Percentiles rank a stretch among this genome's conserved stretches.
Conservation (phyloP, 1,140 invertebrate genomes). For the Drosophila nikananu region DNA sequence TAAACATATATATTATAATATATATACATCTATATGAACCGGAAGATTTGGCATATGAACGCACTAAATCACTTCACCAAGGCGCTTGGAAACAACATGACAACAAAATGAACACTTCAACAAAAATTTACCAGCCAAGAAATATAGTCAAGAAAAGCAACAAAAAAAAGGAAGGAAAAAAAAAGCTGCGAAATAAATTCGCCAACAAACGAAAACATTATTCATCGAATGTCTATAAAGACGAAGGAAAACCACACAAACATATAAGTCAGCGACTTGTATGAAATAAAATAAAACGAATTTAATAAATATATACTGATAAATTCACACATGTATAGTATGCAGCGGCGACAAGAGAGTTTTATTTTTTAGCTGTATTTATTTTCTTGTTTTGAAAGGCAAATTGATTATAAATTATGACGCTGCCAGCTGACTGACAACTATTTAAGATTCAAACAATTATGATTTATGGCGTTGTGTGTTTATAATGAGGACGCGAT, state of each 20-base stretch:
- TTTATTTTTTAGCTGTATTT: conserved; percentile 36
- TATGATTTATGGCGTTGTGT: conserved; percentile 73
- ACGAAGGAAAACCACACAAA: conserved; percentile 46
- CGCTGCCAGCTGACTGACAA: conserved; percentile 75
- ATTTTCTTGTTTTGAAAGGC: conserved; percentile 61
- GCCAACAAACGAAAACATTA: conserved; percentile 80
- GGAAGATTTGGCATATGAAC: conserved; percentile 77
- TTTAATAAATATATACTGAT: conserved; percentile 33
- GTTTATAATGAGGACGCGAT: conserved; percentile 59
- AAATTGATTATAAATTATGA: conserved; percentile 83
- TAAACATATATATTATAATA: conserved; percentile 19
- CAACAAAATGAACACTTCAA: conserved; percentile 80
- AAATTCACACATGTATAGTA: conserved; percentile 47
- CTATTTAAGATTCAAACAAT: conserved; percentile 76
- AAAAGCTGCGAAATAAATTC: conserved; percentile 54
- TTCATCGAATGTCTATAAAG: conserved; percentile 82
- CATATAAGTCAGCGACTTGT: conserved; percentile 36
- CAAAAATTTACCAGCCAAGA: conserved; percentile 63
- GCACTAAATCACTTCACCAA: conserved; percentile 71
- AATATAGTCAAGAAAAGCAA: conserved; percentile 54
- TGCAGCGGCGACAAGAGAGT: conserved; percentile 60
- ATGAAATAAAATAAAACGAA: conserved; percentile 41
- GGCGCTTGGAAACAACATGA: conserved; percentile 81
- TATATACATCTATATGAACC: conserved; percentile 40
- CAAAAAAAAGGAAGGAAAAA: conserved; percentile 30